Base-by-base conservation (phyloP, 2,888 invertebrate genomes). In the Oconnorella tubifera region DNA sequence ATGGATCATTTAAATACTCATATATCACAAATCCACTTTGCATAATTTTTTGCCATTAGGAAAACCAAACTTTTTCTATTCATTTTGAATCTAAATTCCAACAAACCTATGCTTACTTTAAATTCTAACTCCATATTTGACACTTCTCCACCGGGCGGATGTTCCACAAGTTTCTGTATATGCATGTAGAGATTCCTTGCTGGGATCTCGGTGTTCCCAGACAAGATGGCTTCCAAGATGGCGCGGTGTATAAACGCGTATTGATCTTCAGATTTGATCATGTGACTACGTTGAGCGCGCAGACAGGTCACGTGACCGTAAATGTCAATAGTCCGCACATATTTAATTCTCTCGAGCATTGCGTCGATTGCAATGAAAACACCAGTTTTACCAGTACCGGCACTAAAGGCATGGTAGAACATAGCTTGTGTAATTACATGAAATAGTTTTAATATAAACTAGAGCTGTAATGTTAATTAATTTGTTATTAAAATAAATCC, bases 221-320 rank as follows among this genome's bases (percentile, higher is more conserved):
- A 95, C 69, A 94, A 90, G 3, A 96, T 93, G 3, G 98, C 98
- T 83, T 99, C 98, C 64, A 97, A 84, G 28, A 99, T 72, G 2
- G 98, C 93, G 80, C 99, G 99, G 81, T 99, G 97, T 74, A 99
- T 98, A 84, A 99, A 99, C 72, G 98, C 93, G 83, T 99, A 99
- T 83, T 99, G 97, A 83, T 97, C 97, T 83, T 97, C 97, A 19
- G 97, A 97, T 73, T 83, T 82, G 32, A 99, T 65, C 98, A 99
- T 99, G 84, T 99, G 99, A 83, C 98, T 98, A 61, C 99, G 88
- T 40, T 58, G 59, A 2, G 33, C 25, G 67, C 99, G 87, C 70
- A 99, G 86, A 80, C 95, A 94, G 19, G 98, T 98, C 40, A 99
- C 98, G 84, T 98, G 97, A 10, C 98, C 99, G 80, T 98, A 99